Evolutionary conservation across 2,113 vertebrate genomes (phyloP), one percentile per base, ranked within the genome.

Genomic region (Sinocyclocheilus maitianheensis): DNA sequence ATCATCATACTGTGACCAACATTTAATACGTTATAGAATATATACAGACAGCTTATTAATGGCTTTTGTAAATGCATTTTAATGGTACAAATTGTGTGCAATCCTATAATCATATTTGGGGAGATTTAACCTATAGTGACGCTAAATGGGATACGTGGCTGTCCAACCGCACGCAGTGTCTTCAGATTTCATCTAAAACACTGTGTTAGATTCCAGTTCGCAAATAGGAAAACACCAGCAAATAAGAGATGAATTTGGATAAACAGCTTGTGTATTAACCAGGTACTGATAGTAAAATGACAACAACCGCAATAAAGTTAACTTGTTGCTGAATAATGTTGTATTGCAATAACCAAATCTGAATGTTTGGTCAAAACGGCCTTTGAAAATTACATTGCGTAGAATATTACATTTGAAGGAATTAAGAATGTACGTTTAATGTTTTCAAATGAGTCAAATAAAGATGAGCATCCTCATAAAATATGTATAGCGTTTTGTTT

Each of bases 391-490:
- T 7, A 14, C 53, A 22, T 69, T 6, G 7, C 5, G 10, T 10
- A 1, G 22, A 65, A 46, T 51, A 22, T 82, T 34, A 13, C 0
- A 80, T 80, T 48, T 60, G 43, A 72, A 48, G 34, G 26, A 63
- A 63, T 53, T 5, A 20, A 46, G 8, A 67, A 78, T 60, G 37
- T 22, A 74, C 1, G 48, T 81, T 5, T 51, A n/a, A 79, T 86
- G 30, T 72, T 82, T 22, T 86, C 14, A 26, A 40, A 58, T 84
- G 76, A 89, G 89, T 88, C 74, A 18, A 85, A 60, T 72, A 80
- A 80, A 72, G 13, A 55, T 24, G 40, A 48, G 22, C 20, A 24
- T 46, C 20, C 2, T 3, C 1, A 75, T 40, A 72, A 72, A 43
- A 22, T 75, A 14, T 48, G 40, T 75, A 12, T 62, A 14, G 4